Conservation (phyloP, 2,888 invertebrate species). For the Ophion slaviceki region DNA sequence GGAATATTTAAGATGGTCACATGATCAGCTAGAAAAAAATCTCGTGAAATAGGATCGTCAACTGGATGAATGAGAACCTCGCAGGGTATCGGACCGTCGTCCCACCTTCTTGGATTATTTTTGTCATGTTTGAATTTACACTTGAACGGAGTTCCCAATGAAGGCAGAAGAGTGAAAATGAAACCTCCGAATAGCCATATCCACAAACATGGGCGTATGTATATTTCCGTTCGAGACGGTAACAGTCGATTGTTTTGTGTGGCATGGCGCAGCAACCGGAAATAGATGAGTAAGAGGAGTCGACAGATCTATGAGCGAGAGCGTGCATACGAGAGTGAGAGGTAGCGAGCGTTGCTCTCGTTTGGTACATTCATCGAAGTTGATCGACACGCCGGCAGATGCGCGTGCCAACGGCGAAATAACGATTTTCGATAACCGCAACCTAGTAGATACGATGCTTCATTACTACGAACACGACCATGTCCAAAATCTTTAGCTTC, state of each 20-base stretch:
- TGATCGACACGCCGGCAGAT: conserved; percentile 64
- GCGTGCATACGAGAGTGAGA: conserved; percentile 19
- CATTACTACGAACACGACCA: neutral
- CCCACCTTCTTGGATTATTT: neutral
- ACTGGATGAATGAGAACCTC: too few species aligned
- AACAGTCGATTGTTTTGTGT: conserved; percentile 49
- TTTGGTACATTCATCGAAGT: conserved; percentile 66
- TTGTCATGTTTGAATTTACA: neutral
- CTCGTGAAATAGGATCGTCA: too few species aligned
- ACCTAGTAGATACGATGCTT: neutral
- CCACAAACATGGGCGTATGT: neutral
- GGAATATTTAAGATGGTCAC: too few species aligned
- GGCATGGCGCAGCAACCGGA: conserved; percentile 48
- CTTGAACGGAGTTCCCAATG: neutral
- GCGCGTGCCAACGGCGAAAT: conserved; percentile 57
- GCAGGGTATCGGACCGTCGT: too few species aligned
- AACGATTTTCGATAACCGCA: conserved; percentile 66
- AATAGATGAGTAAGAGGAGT: conserved; percentile 52
- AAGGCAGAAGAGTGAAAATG: conserved; percentile 10
- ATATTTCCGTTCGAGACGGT: conserved; percentile 17
- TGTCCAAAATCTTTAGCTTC: neutral
- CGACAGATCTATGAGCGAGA: conserved; percentile 49
- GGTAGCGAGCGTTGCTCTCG: conserved; percentile 59
- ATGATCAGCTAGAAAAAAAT: too few species aligned
- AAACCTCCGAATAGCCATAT: neutral